A percentile compares a stretch with the other conserved stretches of the same genome.
Conservation (phyloP, 2,888 invertebrate genomes). For the Piscicola geometra region DNA sequence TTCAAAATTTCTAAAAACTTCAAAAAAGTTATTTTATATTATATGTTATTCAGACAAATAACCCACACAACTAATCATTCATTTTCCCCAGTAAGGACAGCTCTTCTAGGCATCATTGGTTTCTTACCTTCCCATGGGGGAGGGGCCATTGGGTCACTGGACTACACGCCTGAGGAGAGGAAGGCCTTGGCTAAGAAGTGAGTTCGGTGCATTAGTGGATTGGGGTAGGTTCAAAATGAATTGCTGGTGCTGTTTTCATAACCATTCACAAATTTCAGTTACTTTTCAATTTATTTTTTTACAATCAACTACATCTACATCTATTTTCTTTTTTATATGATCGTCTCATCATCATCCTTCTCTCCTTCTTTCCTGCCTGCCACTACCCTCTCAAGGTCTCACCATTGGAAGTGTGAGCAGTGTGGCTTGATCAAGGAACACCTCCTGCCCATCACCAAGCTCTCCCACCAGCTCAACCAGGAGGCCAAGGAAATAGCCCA, state of each 20-base stretch:
- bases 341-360: too few species aligned
- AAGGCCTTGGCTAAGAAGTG: conserved; percentile 72
- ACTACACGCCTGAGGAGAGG: conserved; percentile 79
- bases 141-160: conserved; percentile 84
- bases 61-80: too few species aligned
- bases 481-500: conserved; percentile 57
- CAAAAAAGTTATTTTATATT: too few species aligned
- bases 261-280: conserved; percentile 7
- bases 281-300: not conserved
- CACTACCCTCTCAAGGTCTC: too few species aligned
- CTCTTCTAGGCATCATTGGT: conserved; percentile 79
- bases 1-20: too few species aligned
- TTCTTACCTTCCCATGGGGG: conserved; percentile 87
- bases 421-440: conserved; percentile 64
- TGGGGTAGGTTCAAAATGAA: not conserved
- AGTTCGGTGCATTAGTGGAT: not conserved
- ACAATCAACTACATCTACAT: not conserved
- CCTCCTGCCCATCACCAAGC: conserved; percentile 54
- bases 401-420: conserved; percentile 63
- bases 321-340: too few species aligned
- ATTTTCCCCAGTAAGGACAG: conserved; percentile 67
- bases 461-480: conserved; percentile 50
- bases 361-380: too few species aligned
- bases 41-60: too few species aligned
- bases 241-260: too few species aligned